Conservation (phyloP, 1,140 invertebrate genomes). For the Polypedilum vanderplanki region DNA sequence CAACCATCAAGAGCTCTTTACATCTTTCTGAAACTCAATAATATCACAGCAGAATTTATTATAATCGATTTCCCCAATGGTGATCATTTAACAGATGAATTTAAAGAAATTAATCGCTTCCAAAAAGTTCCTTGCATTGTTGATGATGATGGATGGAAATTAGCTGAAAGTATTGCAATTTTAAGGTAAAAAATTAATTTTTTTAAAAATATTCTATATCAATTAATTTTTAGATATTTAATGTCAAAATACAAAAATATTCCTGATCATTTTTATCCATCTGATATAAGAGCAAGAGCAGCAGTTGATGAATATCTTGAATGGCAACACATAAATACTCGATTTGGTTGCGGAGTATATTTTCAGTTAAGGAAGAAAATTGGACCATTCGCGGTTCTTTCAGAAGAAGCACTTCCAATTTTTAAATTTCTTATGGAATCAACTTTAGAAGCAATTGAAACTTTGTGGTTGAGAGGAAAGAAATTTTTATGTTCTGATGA, state of each 20-base stretch:
- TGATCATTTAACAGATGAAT: slow-evolving; percentile 66
- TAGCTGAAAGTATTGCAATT: slow-evolving; percentile 70
- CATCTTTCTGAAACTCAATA: slow-evolving; percentile 59
- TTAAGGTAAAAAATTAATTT: slow-evolving; percentile 43
- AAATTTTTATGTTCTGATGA: slow-evolving; percentile 60
- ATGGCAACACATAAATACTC: slow-evolving; percentile 76
- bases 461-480: slow-evolving; percentile 54
- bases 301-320: slow-evolving; percentile 76
- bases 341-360: slow-evolving; percentile 59
- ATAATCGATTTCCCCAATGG: slow-evolving; percentile 55
- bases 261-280: slow-evolving; percentile 65
- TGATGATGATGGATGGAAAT: slow-evolving; percentile 65
- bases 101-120: slow-evolving; percentile 62
- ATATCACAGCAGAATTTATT: slow-evolving; percentile 55
- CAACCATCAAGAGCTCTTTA: slow-evolving; percentile 66
- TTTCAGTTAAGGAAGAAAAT: slow-evolving; percentile 54
- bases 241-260: slow-evolving; percentile 44
- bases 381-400: slow-evolving; percentile 44
- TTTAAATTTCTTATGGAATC: slow-evolving; percentile 49
- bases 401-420: slow-evolving; percentile 43
- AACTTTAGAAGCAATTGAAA: slow-evolving; percentile 53
- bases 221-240: slow-evolving; percentile 3
- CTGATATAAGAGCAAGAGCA: slow-evolving; percentile 58
- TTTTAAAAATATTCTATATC: too few species aligned
- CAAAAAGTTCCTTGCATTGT: slow-evolving; percentile 68